phyloP scores from a whole-genome alignment of 2,888 invertebrate species.

The Lycia hirtaria region DNA sequence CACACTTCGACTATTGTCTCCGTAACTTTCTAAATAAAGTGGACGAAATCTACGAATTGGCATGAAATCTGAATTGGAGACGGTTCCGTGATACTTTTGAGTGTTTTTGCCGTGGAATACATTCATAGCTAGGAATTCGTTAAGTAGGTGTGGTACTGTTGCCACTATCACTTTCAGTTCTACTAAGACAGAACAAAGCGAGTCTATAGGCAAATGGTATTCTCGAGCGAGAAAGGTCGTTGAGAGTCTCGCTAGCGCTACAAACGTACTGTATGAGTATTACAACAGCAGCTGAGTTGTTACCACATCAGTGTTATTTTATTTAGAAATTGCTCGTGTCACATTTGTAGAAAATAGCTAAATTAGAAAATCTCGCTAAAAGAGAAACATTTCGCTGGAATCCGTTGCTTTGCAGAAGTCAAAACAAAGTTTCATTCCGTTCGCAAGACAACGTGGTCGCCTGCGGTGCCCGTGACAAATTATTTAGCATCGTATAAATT shows the following conservation, averaged over 20 bases:
- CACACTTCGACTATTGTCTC: slow-evolving; percentile 64
- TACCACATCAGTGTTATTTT: slow-evolving; percentile 26
- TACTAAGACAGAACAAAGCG: slow-evolving; percentile 31
- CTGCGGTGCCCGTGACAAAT: slow-evolving; percentile 61
- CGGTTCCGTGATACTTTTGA: slow-evolving; percentile 43
- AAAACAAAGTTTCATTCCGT: slow-evolving; percentile 47
- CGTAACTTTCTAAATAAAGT: slow-evolving; percentile 72
- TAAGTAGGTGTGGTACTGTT: slow-evolving; percentile 20
- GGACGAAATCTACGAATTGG: slow-evolving; percentile 56
- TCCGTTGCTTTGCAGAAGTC: slow-evolving; percentile 34
- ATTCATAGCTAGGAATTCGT: slow-evolving; percentile 22
- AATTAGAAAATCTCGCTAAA: slow-evolving; percentile 17
- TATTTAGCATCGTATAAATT: slow-evolving; percentile 52
- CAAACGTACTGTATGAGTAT: too few relatives aligned
- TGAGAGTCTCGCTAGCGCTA: slow-evolving; percentile 5
- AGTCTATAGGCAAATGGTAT: slow-evolving; percentile 19
- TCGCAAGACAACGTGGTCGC: slow-evolving; percentile 37
- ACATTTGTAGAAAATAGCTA: slow-evolving; percentile 22
- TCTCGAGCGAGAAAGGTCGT: slow-evolving; percentile 27
- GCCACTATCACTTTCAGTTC: slow-evolving; percentile 36
- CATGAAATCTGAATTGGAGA: slow-evolving; percentile 70
- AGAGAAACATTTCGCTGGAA: slow-evolving; percentile 18
- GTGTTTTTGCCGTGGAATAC: slow-evolving; percentile 22
- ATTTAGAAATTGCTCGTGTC: slow-evolving; percentile 28
- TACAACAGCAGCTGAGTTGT: slow-evolving; percentile 19